Conservation (phyloP, 1,140 invertebrate species). For the Cheumatopsyche charites region DNA sequence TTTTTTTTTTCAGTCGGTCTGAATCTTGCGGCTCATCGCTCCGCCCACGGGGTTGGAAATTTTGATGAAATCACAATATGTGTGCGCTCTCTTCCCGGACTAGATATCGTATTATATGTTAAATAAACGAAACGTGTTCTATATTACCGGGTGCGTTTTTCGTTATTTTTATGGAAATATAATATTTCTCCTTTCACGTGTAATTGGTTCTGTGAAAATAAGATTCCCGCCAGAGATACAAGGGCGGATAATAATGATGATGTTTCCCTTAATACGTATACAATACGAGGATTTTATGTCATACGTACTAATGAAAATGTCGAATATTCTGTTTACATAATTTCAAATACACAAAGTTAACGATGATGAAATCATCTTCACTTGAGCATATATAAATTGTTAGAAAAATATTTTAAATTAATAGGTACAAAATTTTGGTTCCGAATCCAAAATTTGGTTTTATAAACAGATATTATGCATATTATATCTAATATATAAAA, state of each 20-base stretch:
- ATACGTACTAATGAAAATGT: too few relatives aligned
- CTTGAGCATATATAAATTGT: too few relatives aligned
- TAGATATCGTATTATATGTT: neutral
- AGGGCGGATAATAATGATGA: constrained; percentile 2
- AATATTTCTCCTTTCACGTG: neutral
- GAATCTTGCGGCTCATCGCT: constrained; percentile 2
- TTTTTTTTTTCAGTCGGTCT: neutral
- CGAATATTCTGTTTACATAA: too few relatives aligned
- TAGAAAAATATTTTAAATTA: too few relatives aligned
- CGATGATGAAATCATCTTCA: too few relatives aligned
- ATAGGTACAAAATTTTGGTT: too few relatives aligned
- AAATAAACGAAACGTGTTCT: neutral
- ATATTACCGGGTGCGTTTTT: neutral
- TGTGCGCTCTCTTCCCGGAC: neutral
- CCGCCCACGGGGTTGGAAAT: constrained; percentile 25
- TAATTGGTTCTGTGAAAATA: constrained; percentile 17
- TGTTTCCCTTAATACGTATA: neutral
- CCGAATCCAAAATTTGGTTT: too few relatives aligned
- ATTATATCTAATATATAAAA: too few relatives aligned
- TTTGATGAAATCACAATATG: constrained; percentile 40
- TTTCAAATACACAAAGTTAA: too few relatives aligned
- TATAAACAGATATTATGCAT: too few relatives aligned
- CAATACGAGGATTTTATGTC: neutral
- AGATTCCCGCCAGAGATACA: constrained; percentile 13
- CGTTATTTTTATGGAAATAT: neutral